Conservation (phyloP, 1,140 invertebrate species). For the Philotrypesis tridentata region DNA sequence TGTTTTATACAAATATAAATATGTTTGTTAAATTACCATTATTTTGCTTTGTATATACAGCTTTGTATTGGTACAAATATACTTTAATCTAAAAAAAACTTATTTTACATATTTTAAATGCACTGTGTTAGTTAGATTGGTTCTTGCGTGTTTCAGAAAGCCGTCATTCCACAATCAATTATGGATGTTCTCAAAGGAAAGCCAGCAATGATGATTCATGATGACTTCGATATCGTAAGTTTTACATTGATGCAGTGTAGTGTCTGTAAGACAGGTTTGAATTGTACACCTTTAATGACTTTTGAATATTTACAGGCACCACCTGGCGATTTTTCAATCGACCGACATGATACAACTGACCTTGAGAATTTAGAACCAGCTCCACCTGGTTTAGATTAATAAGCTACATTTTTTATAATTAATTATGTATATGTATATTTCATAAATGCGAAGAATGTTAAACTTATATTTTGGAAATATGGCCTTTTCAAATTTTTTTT, state of each 20-base stretch:
- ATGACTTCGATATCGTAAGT: slow-evolving; percentile 72
- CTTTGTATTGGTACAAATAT: no score
- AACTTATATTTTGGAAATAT: slow-evolving; percentile 1
- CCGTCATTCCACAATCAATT: slow-evolving; percentile 75
- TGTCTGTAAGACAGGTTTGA: slow-evolving; percentile 37
- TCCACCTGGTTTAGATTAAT: slow-evolving; percentile 71
- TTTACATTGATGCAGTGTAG: not conserved
- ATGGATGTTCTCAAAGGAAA: slow-evolving; percentile 75
- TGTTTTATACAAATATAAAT: no score
- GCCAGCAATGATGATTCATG: slow-evolving; percentile 62
- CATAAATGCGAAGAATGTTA: not conserved
- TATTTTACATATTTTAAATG: not conserved
- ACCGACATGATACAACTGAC: slow-evolving; percentile 67
- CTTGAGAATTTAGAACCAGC: slow-evolving; percentile 69
- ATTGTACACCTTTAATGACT: slow-evolving; percentile 13
- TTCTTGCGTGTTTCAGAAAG: slow-evolving; percentile 66
- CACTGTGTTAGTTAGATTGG: not conserved
- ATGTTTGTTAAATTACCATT: not conserved
- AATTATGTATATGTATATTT: slow-evolving; percentile 30
- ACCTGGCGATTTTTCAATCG: slow-evolving; percentile 65
- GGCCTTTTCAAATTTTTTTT: not conserved
- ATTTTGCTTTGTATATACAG: no score
- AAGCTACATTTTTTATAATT: slow-evolving; percentile 44
- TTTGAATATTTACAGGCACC: slow-evolving; percentile 60
- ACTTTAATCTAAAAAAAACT: no score